These are phyloP conservation scores for Scolopax rusticola DNA, from an alignment of 2,797 vertebrate genomes.

Conservation along the genomic window DNA sequence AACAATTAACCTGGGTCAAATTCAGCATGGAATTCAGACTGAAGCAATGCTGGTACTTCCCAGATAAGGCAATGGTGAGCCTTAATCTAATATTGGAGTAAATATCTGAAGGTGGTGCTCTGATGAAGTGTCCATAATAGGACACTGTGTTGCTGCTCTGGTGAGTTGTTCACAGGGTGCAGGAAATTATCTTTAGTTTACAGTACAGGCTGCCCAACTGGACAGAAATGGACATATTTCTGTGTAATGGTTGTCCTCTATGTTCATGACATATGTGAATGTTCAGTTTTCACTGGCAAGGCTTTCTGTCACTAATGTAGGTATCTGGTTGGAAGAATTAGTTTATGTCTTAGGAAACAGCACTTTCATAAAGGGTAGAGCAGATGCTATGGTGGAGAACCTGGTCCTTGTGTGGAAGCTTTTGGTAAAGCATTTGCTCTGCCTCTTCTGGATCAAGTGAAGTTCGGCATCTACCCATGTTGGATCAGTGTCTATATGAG, in stretches of 20 bases:
- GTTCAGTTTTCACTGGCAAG: neutral
- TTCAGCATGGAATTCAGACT: neutral
- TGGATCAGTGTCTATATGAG: neutral
- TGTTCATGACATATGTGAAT: neutral
- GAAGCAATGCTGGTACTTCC: neutral
- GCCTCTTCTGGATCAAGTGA: neutral
- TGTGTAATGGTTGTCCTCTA: neutral
- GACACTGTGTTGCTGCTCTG: neutral
- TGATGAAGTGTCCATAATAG: neutral
- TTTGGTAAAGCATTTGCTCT: neutral
- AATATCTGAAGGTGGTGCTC: neutral
- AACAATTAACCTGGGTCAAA: constrained; percentile 17
- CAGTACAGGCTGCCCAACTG: neutral
- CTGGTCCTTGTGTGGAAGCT: neutral
- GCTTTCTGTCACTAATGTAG: neutral
- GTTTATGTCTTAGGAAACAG: neutral
- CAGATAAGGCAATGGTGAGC: neutral
- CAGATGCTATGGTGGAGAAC: neutral
- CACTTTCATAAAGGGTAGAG: neutral
- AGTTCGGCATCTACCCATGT: neutral
- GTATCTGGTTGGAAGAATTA: neutral
- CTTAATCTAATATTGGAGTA: neutral
- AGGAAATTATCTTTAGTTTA: neutral
- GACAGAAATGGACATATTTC: accelerated
- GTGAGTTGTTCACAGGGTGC: neutral